Evolutionary conservation across 2,113 vertebrate species (phyloP).

Genomic region (Nipponia nippon): DNA sequence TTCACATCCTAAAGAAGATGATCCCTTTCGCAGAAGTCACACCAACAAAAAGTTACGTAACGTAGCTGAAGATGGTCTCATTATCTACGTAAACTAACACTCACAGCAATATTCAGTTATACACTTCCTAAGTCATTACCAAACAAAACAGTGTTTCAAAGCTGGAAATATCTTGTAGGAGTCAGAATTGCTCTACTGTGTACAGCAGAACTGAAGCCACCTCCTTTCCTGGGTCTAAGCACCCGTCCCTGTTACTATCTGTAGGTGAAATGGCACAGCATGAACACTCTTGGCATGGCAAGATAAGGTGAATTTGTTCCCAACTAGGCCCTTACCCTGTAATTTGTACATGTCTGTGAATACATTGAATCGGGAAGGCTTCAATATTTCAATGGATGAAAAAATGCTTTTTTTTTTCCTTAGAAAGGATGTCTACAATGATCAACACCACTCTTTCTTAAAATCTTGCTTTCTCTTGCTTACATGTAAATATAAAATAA

Average conservation of each 20-base stretch:
- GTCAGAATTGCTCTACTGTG: not conserved
- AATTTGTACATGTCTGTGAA: not conserved
- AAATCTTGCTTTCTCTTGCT: not conserved
- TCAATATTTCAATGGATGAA: not conserved
- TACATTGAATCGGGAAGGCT: not conserved
- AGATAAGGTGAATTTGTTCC: not conserved
- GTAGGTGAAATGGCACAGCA: not conserved
- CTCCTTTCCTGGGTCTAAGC: not conserved
- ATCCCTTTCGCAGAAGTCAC: not conserved
- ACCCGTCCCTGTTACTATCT: not conserved
- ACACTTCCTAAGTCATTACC: not conserved
- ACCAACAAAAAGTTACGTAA: not conserved
- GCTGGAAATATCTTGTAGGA: not conserved
- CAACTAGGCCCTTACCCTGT: not conserved
- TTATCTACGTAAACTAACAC: not conserved
- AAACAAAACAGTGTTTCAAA: not conserved
- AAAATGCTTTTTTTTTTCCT: not conserved
- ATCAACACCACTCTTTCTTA: not conserved
- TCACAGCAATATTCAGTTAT: not conserved
- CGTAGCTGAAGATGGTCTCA: rapidly evolving
- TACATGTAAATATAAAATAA: not conserved
- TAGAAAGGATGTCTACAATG: not conserved
- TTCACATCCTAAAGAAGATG: not conserved
- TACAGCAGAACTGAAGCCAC: not conserved
- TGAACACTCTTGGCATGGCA: not conserved